phyloP scores from a whole-genome alignment of 2,888 invertebrate species.

The Girardia tigrina region DNA sequence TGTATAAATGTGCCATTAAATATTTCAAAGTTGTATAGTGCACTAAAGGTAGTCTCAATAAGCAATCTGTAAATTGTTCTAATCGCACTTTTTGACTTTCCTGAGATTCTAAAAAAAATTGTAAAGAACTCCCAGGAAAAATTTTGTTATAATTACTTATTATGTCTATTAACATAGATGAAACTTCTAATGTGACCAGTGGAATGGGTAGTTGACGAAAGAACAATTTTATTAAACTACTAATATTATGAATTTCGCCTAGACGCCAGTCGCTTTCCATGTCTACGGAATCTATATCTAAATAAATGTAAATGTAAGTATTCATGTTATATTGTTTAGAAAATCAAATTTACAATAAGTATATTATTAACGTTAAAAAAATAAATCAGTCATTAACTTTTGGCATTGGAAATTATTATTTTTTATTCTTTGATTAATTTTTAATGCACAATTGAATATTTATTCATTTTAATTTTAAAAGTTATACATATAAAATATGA shows the following conservation, averaged over 20 bases:
- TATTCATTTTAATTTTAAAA: too few relatives aligned
- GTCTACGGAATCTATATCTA: conserved; percentile 68
- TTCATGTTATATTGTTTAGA: too few relatives aligned
- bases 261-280: conserved; percentile 59
- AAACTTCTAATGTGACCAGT: conserved; percentile 71
- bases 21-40: conserved; percentile 5
- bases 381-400: too few relatives aligned
- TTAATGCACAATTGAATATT: too few relatives aligned
- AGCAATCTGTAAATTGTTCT: background rate
- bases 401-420: too few relatives aligned
- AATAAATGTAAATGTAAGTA: too few relatives aligned
- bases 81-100: conserved; percentile 15
- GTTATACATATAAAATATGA: too few relatives aligned
- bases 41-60: conserved; percentile 2
- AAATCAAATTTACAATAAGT: too few relatives aligned
- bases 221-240: conserved; percentile 76
- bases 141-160: too few relatives aligned
- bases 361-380: too few relatives aligned
- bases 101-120: background rate
- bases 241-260: conserved; percentile 77
- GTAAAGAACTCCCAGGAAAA: too few relatives aligned
- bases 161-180: conserved; percentile 57
- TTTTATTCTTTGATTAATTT: too few relatives aligned
- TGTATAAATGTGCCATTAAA: conserved; percentile 17
- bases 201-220: conserved; percentile 73